Evolutionary conservation across 92 coral and sea anemone genomes (phyloP), one percentile per base, ranked within the genome.

Genomic region (Porites divaricata): DNA sequence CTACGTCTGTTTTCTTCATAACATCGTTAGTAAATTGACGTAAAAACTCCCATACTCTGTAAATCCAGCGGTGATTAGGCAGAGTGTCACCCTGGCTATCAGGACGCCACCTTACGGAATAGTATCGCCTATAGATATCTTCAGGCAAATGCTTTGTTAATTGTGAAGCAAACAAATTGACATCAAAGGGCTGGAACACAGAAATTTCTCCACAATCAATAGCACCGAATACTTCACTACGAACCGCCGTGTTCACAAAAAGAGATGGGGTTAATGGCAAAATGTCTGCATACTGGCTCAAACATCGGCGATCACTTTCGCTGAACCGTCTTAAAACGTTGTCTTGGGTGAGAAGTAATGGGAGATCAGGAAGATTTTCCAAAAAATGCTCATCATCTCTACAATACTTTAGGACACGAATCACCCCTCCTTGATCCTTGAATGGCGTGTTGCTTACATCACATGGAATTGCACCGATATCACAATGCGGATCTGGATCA

Each of bases 331-430:
- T 78, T 12, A 95, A 53, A 13, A 17, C 17, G 28, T 88, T 52
- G 69, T 95, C 97, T 41, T 91, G 78, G 11, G 98, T 95, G 22
- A 95, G 81, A 24, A 95, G 92, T 79, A 95, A 82, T 8, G 98
- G 98, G 54, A 93, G 87, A 2, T 92, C 97, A 9, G 89, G 54
- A 9, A 95, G 95, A 4, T 79, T 85, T 23, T 89, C 75, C 50
- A 72, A 14, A 71, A 95, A 95, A 12, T 67, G 26, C 9, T 63
- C 63, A 23, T 84, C 93, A 59, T 67, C 76, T 28, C 86, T 88
- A 79, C 97, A 95, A 76, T 95, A 95, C 71, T 72, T 72, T 14
- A 93, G 90, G 64, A 93, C 82, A 6, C 52, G 35, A 20, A 75
- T 35, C 56, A 90, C 80, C 14, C 75, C 25, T 16, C 4, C 59